Base-by-base conservation (phyloP, 2,888 invertebrate species). In the Coenonympha glycerion region DNA sequence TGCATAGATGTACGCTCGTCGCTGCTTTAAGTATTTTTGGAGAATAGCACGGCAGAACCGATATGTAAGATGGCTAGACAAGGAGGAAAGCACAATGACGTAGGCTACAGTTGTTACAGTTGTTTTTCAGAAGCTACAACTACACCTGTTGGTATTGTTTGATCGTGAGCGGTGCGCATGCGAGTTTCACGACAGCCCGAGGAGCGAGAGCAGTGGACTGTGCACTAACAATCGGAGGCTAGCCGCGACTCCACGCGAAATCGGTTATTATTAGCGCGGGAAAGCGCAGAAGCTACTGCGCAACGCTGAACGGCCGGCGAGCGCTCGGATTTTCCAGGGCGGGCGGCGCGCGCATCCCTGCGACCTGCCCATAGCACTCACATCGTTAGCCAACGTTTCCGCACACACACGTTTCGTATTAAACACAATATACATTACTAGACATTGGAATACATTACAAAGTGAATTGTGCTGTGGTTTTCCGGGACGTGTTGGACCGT, bases 301-400 rank as follows among this genome's bases (percentile, higher is more conserved):
- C 59, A 34, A 5, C 24, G 45, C 41, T 41, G 41, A 24, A 28
- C 24, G 18, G 4, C 59, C 55, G 47, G 47, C 49, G 53, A 40
- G 26, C 18, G 30, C 40, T 53, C 50, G 69, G 68, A 71, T 63
- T 72, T 70, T 68, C 69, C 77, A 67, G 63, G 44, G 33, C 44
- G 84, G 82, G 84, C 83, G 83, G 83, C 84, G 85, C 85, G 84
- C 85, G 83, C 68, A 72, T 68, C 48, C 41, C 44, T 30, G 34
- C 39, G 31, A 44, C 13, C 44, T 21, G 44, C 44, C 44, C 31
- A 44, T 22, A 31, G 19, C n/a, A 19, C 15, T 44, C 50, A 53
- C 31, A 40, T 31, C 34, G 47, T 49, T 18, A 24, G 15, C 21
- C 47, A 16, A 36, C 30, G 31, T 26, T 19, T 8, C 11, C 16